Evolutionary conservation across 2,888 invertebrate genomes (phyloP), one percentile per base, ranked within the genome.

Genomic region (Girardia tigrina): DNA sequence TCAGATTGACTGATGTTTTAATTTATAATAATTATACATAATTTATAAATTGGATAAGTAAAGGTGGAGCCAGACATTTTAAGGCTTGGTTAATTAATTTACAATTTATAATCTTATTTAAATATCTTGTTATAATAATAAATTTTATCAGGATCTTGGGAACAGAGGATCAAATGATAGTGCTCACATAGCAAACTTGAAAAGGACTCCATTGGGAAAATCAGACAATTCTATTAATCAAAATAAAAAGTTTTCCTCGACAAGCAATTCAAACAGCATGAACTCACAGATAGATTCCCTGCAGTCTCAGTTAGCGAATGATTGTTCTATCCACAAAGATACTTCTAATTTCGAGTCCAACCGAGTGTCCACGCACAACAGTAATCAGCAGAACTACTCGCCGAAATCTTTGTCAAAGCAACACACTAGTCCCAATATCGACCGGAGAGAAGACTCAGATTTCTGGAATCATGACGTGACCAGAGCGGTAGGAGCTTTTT

Each of bases 341-440:
- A 56, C 6, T 56, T 56, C 56, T 23, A 56, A 56, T 56, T 56
- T 56, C 56, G 56, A 56, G n/a, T n/a, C 56, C 56, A 56, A n/a
- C 23, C 56, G 56, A 20, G 56, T 16, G n/a, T 56, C 56, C 23
- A 56, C 20, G 20, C 56, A n/a, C 56, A 56, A 56, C n/a, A 56
- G 23, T 56, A 56, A 56, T 56, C 56, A 56, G n/a, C 56, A 56
- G n/a, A 12, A 23, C 56, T 56, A 56, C 23, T 56, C 56, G 23
- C 56, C 56, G 23, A 56, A 56, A 56, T 56, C 56, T 16, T 56
- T 56, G 23, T 56, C 56, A 56, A 56, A 56, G 23, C 56, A 56
- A 20, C 56, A 56, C n/a, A 4, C 56, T 16, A 56, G 56, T 56
- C 56, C 56, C 23, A 56, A 56, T 16, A 16, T 56, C n/a, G 56